These are phyloP conservation scores for Varanus salvator DNA, from an alignment of 2,113 vertebrate species.

Conservation along the genomic window DNA sequence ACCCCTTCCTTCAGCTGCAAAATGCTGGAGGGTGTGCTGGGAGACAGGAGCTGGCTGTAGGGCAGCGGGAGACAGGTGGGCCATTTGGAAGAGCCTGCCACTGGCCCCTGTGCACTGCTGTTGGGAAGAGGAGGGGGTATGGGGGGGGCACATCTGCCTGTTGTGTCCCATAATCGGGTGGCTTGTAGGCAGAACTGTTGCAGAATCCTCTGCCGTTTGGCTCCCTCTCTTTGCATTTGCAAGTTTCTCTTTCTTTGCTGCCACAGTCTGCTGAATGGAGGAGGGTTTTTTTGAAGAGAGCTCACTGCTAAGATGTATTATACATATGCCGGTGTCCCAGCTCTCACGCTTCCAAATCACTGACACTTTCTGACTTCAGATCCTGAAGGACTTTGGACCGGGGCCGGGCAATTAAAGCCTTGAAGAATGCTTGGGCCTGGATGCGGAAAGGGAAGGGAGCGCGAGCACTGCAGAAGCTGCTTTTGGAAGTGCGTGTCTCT, in stretches of 20 bases:
- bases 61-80: too few species aligned
- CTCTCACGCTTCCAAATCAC: too few species aligned
- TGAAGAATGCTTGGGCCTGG: neutral
- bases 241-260: neutral
- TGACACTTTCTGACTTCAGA: neutral
- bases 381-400: neutral
- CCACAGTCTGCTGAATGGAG: neutral
- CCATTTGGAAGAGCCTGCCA: too few species aligned
- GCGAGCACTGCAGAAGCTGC: neutral
- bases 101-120: too few species aligned
- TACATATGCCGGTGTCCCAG: neutral
- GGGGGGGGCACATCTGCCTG: too few species aligned
- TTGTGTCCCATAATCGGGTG: neutral
- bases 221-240: neutral
- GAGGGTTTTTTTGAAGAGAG: neutral
- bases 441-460: neutral
- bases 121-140: too few species aligned
- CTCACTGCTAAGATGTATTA: neutral
- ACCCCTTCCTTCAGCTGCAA: too few species aligned
- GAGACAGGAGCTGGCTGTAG: too few species aligned
- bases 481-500: neutral
- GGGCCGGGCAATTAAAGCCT: neutral
- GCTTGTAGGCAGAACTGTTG: neutral
- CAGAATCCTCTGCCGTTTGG: neutral
- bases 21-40: too few species aligned